Conservation (phyloP, 2,113 vertebrate species). For the Sminthopsis crassicaudata region DNA sequence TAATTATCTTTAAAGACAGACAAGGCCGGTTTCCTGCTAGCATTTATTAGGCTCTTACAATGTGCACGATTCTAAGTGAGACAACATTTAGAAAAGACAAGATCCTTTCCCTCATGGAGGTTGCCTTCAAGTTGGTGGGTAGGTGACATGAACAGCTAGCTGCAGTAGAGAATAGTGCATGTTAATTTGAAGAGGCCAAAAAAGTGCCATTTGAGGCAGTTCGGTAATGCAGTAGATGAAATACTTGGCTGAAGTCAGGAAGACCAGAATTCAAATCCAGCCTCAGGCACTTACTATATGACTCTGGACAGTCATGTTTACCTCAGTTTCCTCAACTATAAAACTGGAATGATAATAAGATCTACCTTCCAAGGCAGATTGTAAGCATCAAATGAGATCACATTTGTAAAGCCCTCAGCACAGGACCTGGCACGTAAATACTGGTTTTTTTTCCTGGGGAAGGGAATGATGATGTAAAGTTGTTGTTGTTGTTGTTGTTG, state of each 20-base stretch:
- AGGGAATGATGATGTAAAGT: too few species aligned
- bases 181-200: background rate
- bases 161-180: background rate
- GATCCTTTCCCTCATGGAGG: background rate
- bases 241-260: background rate
- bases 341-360: background rate
- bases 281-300: background rate
- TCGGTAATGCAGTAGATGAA: background rate
- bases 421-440: background rate
- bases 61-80: background rate
- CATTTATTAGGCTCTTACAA: background rate
- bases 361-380: background rate
- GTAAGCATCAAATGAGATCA: background rate
- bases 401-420: background rate
- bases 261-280: background rate
- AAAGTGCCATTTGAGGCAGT: background rate
- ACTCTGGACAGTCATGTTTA: background rate
- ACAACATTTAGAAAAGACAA: background rate
- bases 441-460: background rate
- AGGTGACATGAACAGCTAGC: background rate
- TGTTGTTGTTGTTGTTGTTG: too few species aligned
- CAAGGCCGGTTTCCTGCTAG: background rate
- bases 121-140: background rate
- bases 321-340: background rate
- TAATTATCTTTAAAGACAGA: background rate